A percentile compares a stretch with the other conserved stretches of the same genome.
These are phyloP conservation scores for Cromileptes altivelis DNA, from an alignment of 2,113 vertebrate species.

Conservation along the genomic window DNA sequence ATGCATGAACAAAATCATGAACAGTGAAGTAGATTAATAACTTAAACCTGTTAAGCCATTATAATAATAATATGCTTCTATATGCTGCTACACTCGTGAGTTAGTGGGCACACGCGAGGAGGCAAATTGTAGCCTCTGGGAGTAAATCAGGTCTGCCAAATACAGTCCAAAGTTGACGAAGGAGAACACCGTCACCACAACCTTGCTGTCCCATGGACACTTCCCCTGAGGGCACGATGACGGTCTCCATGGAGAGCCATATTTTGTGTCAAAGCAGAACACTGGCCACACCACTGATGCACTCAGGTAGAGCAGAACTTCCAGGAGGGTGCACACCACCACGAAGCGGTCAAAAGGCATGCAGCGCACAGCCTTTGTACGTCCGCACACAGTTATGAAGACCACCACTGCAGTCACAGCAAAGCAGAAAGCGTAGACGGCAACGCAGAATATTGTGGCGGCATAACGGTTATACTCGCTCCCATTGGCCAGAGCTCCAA, in stretches of 20 bases:
- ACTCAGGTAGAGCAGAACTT: slow-evolving; percentile 92
- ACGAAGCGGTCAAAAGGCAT: slow-evolving; percentile 90
- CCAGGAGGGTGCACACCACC: slow-evolving; percentile 89
- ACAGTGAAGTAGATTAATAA: neutral
- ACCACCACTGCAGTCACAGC: slow-evolving; percentile 87
- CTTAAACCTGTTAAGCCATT: slow-evolving; percentile 19
- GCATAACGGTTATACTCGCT: slow-evolving; percentile 86
- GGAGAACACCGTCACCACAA: slow-evolving; percentile 92
- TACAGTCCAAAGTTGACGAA: slow-evolving; percentile 92
- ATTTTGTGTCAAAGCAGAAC: slow-evolving; percentile 94
- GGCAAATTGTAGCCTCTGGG: slow-evolving; percentile 88
- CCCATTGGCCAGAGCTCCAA: slow-evolving; percentile 88
- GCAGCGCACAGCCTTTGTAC: slow-evolving; percentile 76
- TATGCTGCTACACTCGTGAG: slow-evolving; percentile 52
- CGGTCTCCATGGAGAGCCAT: slow-evolving; percentile 87
- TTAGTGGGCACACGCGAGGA: slow-evolving; percentile 56
- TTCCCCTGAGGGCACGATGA: slow-evolving; percentile 84
- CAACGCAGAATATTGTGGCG: slow-evolving; percentile 92
- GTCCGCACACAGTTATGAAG: slow-evolving; percentile 87
- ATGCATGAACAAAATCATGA: slow-evolving; percentile 9
- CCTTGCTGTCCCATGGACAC: slow-evolving; percentile 94
- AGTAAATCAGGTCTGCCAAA: slow-evolving; percentile 88
- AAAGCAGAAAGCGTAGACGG: slow-evolving; percentile 91
- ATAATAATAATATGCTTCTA: neutral
- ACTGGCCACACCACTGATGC: slow-evolving; percentile 93